These are phyloP conservation scores for Phortica variegata DNA, from an alignment of 1,140 invertebrate species.

Conservation along the genomic window DNA sequence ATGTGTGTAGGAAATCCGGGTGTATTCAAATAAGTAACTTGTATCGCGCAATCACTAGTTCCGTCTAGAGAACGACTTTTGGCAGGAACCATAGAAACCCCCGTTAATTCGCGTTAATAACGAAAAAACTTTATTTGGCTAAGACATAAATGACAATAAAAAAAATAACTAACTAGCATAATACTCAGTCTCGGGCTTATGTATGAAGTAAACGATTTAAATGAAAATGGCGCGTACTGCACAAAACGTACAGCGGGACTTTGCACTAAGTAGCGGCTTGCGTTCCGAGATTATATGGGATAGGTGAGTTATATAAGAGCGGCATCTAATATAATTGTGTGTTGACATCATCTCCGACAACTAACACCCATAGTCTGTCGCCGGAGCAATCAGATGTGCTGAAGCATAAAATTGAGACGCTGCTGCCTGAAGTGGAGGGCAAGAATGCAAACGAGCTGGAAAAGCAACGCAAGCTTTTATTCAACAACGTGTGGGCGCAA, in stretches of 20 bases:
- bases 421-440: conserved; percentile 19
- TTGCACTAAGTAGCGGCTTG: conserved; percentile 33
- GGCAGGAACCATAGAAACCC: too few species aligned
- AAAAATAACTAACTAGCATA: conserved; percentile 1
- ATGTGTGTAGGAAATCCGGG: too few species aligned
- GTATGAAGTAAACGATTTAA: conserved; percentile 18
- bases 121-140: too few species aligned
- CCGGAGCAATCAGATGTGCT: conserved; percentile 33
- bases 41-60: too few species aligned
- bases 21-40: too few species aligned
- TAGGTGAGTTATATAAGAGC: conserved; percentile 27
- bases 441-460: conserved; percentile 12
- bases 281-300: conserved; percentile 48
- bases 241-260: conserved; percentile 44
- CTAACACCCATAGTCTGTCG: conserved; percentile 21
- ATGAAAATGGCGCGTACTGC: conserved; percentile 30
- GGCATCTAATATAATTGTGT: conserved; percentile 2
- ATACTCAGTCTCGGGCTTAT: conserved; percentile 33
- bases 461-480: conserved; percentile 26
- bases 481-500: conserved; percentile 43
- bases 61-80: too few species aligned
- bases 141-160: too few species aligned
- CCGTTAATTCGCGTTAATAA: too few species aligned
- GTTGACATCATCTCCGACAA: too few species aligned
- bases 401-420: conserved; percentile 32